Evolutionary conservation across 2,113 vertebrate genomes (phyloP).

Genomic region (Grammomys dolichurus): DNA sequence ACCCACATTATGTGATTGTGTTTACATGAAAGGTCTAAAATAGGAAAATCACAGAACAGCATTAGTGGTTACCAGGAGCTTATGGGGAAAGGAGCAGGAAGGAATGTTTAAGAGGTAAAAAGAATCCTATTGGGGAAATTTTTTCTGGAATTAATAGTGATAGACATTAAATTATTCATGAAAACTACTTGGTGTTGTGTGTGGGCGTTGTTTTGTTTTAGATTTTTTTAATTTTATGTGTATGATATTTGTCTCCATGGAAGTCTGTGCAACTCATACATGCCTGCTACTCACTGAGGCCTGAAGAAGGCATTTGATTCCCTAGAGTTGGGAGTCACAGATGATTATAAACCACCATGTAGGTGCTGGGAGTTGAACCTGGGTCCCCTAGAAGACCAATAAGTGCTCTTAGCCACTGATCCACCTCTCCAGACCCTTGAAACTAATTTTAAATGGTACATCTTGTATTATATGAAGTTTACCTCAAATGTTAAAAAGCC

Average conservation of each 20-base stretch:
- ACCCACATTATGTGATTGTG: background rate
- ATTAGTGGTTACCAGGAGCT: background rate
- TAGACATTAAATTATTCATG: background rate
- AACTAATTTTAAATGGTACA: constrained; percentile 13
- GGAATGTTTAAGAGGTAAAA: background rate
- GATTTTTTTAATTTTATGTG: background rate
- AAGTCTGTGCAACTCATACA: background rate
- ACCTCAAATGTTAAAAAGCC: background rate
- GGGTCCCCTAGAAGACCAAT: background rate
- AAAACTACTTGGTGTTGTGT: background rate
- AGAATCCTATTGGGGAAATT: background rate
- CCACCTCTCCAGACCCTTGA: background rate
- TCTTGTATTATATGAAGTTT: background rate
- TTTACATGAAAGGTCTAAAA: constrained; percentile 8
- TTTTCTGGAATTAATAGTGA: background rate
- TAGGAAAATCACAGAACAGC: background rate
- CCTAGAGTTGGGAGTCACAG: background rate
- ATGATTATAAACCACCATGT: background rate
- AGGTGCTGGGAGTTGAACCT: background rate
- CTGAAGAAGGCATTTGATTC: background rate
- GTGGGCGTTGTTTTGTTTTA: background rate
- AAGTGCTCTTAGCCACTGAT: background rate
- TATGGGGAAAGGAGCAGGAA: background rate
- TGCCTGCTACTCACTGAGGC: background rate
- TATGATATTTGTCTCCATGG: background rate